Evolutionary conservation across 2,888 invertebrate genomes (phyloP), one percentile per base, ranked within the genome.

Genomic region (Oxycera nigricornis): DNA sequence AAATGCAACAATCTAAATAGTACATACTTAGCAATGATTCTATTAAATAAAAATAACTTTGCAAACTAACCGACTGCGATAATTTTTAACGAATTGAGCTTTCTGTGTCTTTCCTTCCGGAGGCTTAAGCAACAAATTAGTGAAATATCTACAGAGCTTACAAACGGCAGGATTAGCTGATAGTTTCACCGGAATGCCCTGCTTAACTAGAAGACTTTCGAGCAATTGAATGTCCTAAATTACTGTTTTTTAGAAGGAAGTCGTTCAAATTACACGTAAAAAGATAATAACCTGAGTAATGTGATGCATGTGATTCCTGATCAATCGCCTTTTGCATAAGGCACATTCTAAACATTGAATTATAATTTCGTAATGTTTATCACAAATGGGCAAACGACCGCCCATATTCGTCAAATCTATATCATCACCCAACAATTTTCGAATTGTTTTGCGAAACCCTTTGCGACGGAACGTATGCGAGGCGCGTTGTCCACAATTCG

Each of bases 141-240:
- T 91, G 85, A 92, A 94, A 83, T 92, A 91, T 74, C 92, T 90
- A 80, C 94, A 95, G 26, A 92, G 85, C 85, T 94, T 94, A 85
- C 95, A 95, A 55, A 94, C 90, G 68, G 93, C 92, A 0, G 92
- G 91, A 75, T 91, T 90, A 79, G 90, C 82, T 1, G 86, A 83
- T 80, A 94, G 86, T 79, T 87, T 86, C 14, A 92, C 90, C 0
- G 93, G 94, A 68, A 95, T 87, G 1, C 90, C 88, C 78, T 91
- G 90, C 41, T 87, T 87, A 11, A 84, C 82, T 11, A 94, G 86
- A 2, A 87, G 82, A 70, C 88, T 88, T 81, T 90, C 89, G 79
- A 90, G 75, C 0, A 88, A 87, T 78, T 82, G 80, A 77, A 86
- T 88, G 76, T 88, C 89, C 89, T 89, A 7, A 59, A 73, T 24